phyloP scores from a whole-genome alignment of 2,888 invertebrate genomes.

The Malthinus seriepunctatus region DNA sequence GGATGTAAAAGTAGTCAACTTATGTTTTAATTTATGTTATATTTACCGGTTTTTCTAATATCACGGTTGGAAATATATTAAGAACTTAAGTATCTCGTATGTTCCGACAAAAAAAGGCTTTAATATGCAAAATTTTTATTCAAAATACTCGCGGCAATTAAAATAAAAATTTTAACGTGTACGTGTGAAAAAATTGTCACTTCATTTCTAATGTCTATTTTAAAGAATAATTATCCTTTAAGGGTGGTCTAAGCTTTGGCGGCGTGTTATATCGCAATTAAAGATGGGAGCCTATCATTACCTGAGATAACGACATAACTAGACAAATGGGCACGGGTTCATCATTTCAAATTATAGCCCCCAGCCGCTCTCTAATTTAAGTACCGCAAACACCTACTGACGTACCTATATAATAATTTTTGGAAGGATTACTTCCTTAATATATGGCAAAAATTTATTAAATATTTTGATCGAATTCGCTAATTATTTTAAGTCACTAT shows the following conservation, averaged over 20 bases:
- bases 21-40: constrained; percentile 31
- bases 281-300: constrained; percentile 54
- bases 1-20: constrained; percentile 31
- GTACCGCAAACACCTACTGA: constrained; percentile 42
- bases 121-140: background rate
- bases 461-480: too few species aligned
- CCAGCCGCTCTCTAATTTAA: constrained; percentile 53
- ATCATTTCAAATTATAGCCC: constrained; percentile 51
- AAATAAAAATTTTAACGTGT: background rate
- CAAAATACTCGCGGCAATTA: background rate
- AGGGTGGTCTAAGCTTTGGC: constrained; percentile 50
- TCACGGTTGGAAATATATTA: constrained; percentile 27
- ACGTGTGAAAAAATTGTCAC: constrained; percentile 20
- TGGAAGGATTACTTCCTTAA: constrained; percentile 19
- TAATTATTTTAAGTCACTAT: too few species aligned
- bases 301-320: constrained; percentile 54
- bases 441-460: background rate
- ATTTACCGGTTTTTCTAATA: constrained; percentile 29
- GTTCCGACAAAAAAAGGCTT: constrained; percentile 14
- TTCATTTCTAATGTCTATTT: constrained; percentile 37
- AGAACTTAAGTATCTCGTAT: constrained; percentile 25
- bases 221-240: constrained; percentile 28
- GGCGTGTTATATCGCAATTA: constrained; percentile 49
- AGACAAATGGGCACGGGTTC: constrained; percentile 55
- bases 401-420: constrained; percentile 22